Evolutionary conservation across 2,797 vertebrate species (phyloP).

Genomic region (Crypturellus tataupa): DNA sequence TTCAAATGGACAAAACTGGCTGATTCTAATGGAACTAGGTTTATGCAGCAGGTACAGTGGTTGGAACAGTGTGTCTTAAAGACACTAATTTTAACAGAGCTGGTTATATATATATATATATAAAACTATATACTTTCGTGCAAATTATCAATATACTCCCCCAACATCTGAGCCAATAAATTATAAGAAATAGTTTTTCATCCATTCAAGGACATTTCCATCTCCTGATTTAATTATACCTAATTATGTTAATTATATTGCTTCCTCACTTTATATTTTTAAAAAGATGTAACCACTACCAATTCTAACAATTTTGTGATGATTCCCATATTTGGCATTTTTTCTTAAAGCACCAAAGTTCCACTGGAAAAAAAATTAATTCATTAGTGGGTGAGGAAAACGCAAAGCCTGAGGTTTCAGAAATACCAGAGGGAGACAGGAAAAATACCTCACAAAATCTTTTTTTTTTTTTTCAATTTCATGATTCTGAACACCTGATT

Average conservation of each 20-base stretch:
- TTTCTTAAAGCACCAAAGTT: neutral
- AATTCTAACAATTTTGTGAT: neutral
- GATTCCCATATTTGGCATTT: neutral
- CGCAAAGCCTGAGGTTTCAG: neutral
- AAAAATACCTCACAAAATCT: neutral
- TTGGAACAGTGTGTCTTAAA: neutral
- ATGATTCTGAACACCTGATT: neutral
- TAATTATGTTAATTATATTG: neutral
- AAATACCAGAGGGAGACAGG: neutral
- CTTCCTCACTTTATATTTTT: conserved; percentile 14
- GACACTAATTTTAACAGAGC: neutral
- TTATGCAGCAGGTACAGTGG: neutral
- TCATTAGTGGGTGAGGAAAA: neutral
- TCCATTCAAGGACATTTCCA: conserved; percentile 8
- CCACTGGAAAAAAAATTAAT: neutral
- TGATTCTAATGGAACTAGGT: conserved; percentile 11
- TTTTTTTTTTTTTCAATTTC: neutral
- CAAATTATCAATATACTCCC: neutral
- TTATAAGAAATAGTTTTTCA: conserved; percentile 1
- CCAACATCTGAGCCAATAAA: conserved; percentile 1
- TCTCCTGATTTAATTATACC: conserved; percentile 15
- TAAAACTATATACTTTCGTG: neutral
- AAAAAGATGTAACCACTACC: neutral
- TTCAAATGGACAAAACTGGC: neutral
- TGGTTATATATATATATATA: neutral